Evolutionary conservation across 2,888 invertebrate genomes (phyloP).

Genomic region (Dryococelus australis): DNA sequence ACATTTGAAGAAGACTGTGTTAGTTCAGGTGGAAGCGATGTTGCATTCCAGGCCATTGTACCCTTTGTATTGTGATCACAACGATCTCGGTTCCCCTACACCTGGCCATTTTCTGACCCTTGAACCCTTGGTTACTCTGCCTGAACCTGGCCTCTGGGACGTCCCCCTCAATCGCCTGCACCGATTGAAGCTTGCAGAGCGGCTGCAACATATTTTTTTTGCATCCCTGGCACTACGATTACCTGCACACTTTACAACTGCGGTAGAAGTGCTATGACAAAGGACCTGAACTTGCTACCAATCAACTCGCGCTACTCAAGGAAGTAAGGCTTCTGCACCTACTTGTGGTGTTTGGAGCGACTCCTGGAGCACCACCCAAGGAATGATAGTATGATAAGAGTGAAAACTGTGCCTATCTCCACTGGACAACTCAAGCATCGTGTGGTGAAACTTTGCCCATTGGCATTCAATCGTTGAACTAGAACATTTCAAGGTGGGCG

Average conservation of each 20-base stretch:
- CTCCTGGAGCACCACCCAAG: constrained; percentile 50
- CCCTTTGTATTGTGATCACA: constrained; percentile 45
- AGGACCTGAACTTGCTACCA: constrained; percentile 44
- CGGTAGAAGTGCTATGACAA: constrained; percentile 48
- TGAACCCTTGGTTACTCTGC: constrained; percentile 44
- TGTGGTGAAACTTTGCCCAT: not conserved
- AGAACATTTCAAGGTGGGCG: not conserved
- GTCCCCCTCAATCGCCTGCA: constrained; percentile 45
- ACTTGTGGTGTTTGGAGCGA: constrained; percentile 51
- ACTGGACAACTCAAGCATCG: not conserved
- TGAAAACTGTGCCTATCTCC: constrained; percentile 50
- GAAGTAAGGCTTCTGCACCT: constrained; percentile 51
- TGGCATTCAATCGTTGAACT: not conserved
- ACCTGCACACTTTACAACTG: constrained; percentile 50
- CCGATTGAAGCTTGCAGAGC: constrained; percentile 49
- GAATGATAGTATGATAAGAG: constrained; percentile 49
- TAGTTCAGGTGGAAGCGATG: constrained; percentile 53
- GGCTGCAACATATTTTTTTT: constrained; percentile 48
- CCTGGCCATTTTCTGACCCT: constrained; percentile 53
- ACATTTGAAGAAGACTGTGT: constrained; percentile 53
- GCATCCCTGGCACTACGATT: constrained; percentile 49
- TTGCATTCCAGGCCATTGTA: constrained; percentile 53
- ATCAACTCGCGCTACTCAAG: constrained; percentile 52
- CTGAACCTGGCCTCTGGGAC: constrained; percentile 45
- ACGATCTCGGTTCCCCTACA: constrained; percentile 48